phyloP scores from a whole-genome alignment of 2,888 invertebrate species.

The Ischnus inquisitorius region DNA sequence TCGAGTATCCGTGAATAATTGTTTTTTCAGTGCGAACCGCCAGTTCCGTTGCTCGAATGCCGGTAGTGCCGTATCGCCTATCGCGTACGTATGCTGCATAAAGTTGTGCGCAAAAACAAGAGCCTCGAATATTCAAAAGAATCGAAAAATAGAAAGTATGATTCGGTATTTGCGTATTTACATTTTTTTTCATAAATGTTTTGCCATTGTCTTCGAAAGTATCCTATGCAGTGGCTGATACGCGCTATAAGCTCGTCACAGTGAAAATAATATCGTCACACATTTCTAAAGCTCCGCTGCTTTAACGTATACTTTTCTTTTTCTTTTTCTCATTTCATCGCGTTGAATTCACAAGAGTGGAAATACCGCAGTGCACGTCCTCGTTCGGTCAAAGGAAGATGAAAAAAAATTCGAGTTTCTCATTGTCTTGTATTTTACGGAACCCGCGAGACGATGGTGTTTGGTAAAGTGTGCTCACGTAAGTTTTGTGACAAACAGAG shows the following conservation, averaged over 20 bases:
- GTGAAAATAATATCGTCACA: constrained; percentile 18
- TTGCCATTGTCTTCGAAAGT: constrained; percentile 6
- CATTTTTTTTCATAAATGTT: neutral
- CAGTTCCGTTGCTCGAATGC: constrained; percentile 59
- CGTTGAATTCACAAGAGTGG: neutral
- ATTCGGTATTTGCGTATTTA: constrained; percentile 64
- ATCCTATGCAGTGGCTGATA: constrained; percentile 27
- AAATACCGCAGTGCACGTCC: neutral
- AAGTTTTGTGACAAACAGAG: constrained; percentile 40
- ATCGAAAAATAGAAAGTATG: constrained; percentile 59
- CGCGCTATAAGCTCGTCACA: neutral
- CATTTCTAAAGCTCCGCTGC: constrained; percentile 13
- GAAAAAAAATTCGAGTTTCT: constrained; percentile 4
- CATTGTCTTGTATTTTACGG: constrained; percentile 1
- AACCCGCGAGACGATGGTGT: constrained; percentile 15
- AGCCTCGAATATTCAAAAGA: constrained; percentile 74
- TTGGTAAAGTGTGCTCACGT: constrained; percentile 67
- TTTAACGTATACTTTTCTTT: neutral
- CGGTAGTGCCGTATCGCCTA: constrained; percentile 72
- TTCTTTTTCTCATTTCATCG: neutral
- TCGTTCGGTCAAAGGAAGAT: neutral
- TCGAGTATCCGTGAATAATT: neutral
- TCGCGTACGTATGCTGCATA: constrained; percentile 76
- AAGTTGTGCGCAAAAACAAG: constrained; percentile 79
- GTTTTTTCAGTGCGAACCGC: constrained; percentile 33